Evolutionary conservation across 2,888 invertebrate species (phyloP).

Genomic region (Netelia melanura): DNA sequence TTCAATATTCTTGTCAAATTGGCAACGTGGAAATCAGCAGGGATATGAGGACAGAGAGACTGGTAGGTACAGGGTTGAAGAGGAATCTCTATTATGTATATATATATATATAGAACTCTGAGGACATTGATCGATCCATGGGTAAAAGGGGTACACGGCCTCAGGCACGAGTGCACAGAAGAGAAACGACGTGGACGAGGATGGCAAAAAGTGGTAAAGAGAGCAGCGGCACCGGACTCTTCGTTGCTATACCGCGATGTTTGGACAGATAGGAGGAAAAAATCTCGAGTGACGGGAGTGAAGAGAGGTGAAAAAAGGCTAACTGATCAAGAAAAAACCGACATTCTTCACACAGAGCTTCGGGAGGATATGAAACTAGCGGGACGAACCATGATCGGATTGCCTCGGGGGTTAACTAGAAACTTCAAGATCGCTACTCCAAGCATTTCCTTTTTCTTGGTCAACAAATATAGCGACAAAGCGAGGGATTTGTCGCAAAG

Average conservation of each 20-base stretch:
- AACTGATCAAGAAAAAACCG: constrained; percentile 46
- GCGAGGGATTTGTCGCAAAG: too few species aligned
- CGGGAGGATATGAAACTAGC: constrained; percentile 34
- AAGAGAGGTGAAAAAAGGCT: constrained; percentile 52
- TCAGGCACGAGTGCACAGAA: constrained; percentile 52
- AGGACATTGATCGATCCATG: constrained; percentile 66
- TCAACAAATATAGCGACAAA: too few species aligned
- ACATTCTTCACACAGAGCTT: constrained; percentile 1
- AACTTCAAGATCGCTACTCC: neutral
- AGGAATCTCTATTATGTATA: constrained; percentile 33
- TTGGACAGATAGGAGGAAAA: constrained; percentile 53
- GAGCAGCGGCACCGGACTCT: constrained; percentile 33
- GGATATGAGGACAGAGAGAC: constrained; percentile 14
- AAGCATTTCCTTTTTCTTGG: too few species aligned
- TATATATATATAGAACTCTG: constrained; percentile 29
- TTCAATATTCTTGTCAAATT: constrained; percentile 70
- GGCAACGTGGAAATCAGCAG: constrained; percentile 57
- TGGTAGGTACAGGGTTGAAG: neutral
- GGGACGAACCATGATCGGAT: constrained; percentile 39
- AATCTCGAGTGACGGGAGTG: constrained; percentile 26
- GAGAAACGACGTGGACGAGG: constrained; percentile 48
- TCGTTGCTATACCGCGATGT: constrained; percentile 37
- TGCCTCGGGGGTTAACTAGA: constrained; percentile 59
- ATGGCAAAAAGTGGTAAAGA: constrained; percentile 22
- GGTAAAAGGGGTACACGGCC: constrained; percentile 57